Base-by-base conservation (phyloP, 2,888 invertebrate genomes). In the Mystacides longicornis region DNA sequence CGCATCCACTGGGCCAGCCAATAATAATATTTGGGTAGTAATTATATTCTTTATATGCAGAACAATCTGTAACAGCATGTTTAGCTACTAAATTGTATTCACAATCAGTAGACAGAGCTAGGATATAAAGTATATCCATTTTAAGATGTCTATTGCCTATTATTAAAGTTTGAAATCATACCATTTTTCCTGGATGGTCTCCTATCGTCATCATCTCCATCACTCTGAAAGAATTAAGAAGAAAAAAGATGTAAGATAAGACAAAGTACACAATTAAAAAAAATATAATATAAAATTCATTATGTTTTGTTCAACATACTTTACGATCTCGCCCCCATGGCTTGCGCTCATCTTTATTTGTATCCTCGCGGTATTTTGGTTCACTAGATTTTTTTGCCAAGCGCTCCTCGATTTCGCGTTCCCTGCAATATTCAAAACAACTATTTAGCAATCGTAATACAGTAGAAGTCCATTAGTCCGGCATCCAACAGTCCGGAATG, bases 391-490 rank as follows among this genome's bases (percentile, higher is more conserved):
- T 78, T 65, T 83, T 85, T 23, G 84, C 82, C 50, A 94, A 74
- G 63, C 91, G 84, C 67, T 92, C 90, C 68, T 96, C 96, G 62
- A 96, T 95, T 75, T 93, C 90, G 52, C 90, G 79, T 67, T 95
- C 94, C 64, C 77, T 77, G 58, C 3, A 43, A 56, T 2, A 22
- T 20, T 27, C n/a, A 5, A 49, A 49, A 49, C 3, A 49, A 49
- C 4, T 23, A 23, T 18, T 14, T 49, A 16, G 21, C 18, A 9
- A 47, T 18, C 16, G 3, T 19, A n/a, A n/a, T n/a, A n/a, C n/a
- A n/a, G n/a, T n/a, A n/a, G n/a, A n/a, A n/a, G n/a, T n/a, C n/a
- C n/a, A n/a, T n/a, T n/a, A n/a, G n/a, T n/a, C n/a, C n/a, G n/a
- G n/a, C n/a, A n/a, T n/a, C n/a, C n/a, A n/a, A n/a, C n/a, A n/a